Base-by-base conservation (phyloP, 2,113 vertebrate genomes). In the Odontesthes bonariensis region DNA sequence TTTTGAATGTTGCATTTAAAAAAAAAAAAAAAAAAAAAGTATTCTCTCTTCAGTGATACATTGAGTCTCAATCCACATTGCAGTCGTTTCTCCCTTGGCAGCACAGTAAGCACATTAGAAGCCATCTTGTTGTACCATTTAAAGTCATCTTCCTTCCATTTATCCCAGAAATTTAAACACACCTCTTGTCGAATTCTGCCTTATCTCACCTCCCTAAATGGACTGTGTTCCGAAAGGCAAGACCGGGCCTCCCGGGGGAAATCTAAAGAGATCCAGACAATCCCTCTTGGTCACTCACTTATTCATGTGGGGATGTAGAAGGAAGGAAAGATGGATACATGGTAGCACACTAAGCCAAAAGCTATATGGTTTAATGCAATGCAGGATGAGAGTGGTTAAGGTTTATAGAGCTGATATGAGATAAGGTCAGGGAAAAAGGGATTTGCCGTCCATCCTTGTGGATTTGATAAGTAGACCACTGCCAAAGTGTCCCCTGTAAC, bases 381-480 rank as follows among this genome's bases (percentile, higher is more conserved):
- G 75, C 52, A 56, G 73, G 79, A 77, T 75, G 68, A 85, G 65
- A 59, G 63, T 64, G 77, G 66, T 71, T 75, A 91, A 89, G 77
- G 77, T 76, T 82, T 64, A 59, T 71, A 32, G 77, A 78, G 75
- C 74, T 83, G 47, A 83, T 78, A 83, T 85, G 65, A 76, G 82
- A 90, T 87, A 77, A 86, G 82, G 74, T 88, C 81, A 60, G 78
- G 82, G 73, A 2, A 44, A 84, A 87, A 53, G 33, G 80, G 81
- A 89, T 88, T 91, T 87, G 67, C 67, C 64, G 47, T 79, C 79
- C 56, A 73, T 87, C 86, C 55, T 14, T 69, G 73, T 77, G 84
- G 82, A 84, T 90, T 90, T 89, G 80, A 81, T 85, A 88, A 82
- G 83, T 65, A 79, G 75, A 86, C 73, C 64, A 54, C 58, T 64